Evolutionary conservation across 2,888 invertebrate genomes (phyloP).

Genomic region (Cerastoderma edule): DNA sequence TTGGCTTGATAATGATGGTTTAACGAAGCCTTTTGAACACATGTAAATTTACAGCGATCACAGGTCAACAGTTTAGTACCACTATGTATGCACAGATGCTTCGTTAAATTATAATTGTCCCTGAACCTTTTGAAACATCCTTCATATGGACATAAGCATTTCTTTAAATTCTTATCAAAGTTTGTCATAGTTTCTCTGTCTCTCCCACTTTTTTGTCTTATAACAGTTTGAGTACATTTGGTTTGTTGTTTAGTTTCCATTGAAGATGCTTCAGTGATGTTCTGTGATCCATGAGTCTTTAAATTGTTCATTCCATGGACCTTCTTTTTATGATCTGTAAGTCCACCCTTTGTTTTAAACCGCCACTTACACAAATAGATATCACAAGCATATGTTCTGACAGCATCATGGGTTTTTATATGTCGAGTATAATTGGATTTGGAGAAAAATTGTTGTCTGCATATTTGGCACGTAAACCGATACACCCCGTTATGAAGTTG

Average conservation of each 20-base stretch:
- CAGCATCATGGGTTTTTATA: conserved; percentile 31
- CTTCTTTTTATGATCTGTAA: conserved; percentile 42
- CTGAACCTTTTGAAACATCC: conserved; percentile 42
- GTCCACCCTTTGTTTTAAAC: conserved; percentile 42
- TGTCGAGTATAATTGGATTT: conserved; percentile 42
- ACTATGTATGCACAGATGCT: conserved; percentile 39
- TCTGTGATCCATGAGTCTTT: conserved; percentile 1
- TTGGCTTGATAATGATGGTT: conserved; percentile 39
- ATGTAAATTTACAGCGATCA: conserved; percentile 33
- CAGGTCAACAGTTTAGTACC: conserved; percentile 34
- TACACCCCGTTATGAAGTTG: conserved; percentile 27
- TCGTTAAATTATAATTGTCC: conserved; percentile 43
- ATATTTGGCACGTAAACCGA: conserved; percentile 41
- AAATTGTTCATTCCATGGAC: conserved; percentile 28
- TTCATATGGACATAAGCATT: conserved; percentile 31
- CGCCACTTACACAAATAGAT: conserved; percentile 23
- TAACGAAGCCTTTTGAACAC: conserved; percentile 46
- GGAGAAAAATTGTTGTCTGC: conserved; percentile 38
- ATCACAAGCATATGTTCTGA: conserved; percentile 28
- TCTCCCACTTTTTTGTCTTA: background rate
- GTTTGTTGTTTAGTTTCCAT: background rate
- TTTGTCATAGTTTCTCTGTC: background rate
- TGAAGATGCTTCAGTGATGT: background rate
- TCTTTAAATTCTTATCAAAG: background rate
- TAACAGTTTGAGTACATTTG: background rate